Evolutionary conservation across 2,888 invertebrate species (phyloP).

Genomic region (Cerceris rybyensis): DNA sequence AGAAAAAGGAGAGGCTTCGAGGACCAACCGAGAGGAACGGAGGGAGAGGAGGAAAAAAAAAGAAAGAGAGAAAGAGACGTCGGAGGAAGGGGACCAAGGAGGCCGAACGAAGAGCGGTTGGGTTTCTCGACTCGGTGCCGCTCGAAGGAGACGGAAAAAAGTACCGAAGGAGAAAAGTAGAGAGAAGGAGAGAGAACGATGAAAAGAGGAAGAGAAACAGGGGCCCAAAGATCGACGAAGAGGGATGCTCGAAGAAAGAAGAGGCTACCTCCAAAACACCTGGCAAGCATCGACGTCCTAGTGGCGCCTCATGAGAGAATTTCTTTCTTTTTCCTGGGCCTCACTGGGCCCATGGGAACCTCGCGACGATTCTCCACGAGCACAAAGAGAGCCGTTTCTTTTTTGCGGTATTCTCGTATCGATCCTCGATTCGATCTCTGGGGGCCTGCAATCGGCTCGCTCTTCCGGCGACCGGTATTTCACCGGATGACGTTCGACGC

Average conservation of each 20-base stretch:
- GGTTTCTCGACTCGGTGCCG: constrained; percentile 37
- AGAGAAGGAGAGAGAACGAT: constrained; percentile 18
- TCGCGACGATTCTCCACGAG: constrained; percentile 18
- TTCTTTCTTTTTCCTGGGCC: constrained; percentile 67
- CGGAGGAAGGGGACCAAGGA: not conserved
- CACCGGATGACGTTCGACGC: not conserved
- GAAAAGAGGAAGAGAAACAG: constrained; percentile 29
- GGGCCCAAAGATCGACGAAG: constrained; percentile 15
- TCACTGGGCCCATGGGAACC: constrained; percentile 72
- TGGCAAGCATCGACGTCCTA: constrained; percentile 71
- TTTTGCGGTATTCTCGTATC: constrained; percentile 28
- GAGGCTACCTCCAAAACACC: constrained; percentile 70
- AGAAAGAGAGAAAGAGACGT: constrained; percentile 10
- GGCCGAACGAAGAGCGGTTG: constrained; percentile 23
- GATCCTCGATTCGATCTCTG: constrained; percentile 38
- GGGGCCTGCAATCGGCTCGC: constrained; percentile 16
- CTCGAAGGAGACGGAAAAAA: constrained; percentile 28
- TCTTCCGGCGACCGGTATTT: not conserved
- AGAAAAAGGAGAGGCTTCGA: constrained; percentile 22
- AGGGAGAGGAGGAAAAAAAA: constrained; percentile 10
- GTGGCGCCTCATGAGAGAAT: constrained; percentile 71
- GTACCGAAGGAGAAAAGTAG: constrained; percentile 26
- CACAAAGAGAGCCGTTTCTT: constrained; percentile 52
- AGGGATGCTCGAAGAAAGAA: constrained; percentile 33
- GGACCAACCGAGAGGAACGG: constrained; percentile 13